Conservation (phyloP, 2,888 invertebrate genomes). For the Ashinkailepas kermadecensis region DNA sequence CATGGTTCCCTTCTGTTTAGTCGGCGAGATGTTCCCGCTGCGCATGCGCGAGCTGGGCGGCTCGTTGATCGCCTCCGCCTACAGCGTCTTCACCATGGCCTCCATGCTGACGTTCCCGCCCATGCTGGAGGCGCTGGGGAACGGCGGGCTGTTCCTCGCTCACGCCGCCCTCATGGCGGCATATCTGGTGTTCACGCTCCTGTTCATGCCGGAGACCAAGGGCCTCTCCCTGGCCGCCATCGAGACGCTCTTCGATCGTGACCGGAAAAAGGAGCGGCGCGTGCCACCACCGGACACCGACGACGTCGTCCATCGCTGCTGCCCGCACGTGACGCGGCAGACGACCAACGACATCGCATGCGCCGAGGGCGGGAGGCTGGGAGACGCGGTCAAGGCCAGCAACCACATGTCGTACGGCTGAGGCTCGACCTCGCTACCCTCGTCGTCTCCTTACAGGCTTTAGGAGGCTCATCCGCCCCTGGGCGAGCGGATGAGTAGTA, state of each 20-base stretch:
- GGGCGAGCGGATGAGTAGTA: no score
- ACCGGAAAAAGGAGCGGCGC: no score
- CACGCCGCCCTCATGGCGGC: not conserved
- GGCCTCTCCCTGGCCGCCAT: not conserved
- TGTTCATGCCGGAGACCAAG: not conserved
- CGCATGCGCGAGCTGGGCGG: slow-evolving; percentile 5
- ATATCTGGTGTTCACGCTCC: not conserved
- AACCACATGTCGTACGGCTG: no score
- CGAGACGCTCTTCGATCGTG: not conserved
- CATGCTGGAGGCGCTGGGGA: not conserved
- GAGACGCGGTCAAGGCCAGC: no score
- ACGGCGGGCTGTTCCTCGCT: not conserved
- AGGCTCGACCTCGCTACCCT: no score
- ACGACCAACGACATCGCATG: no score
- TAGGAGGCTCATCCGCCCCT: no score
- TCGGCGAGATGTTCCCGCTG: not conserved
- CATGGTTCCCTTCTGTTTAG: not conserved
- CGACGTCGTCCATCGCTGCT: no score
- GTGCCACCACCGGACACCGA: no score
- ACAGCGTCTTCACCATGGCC: not conserved
- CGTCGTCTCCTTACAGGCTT: no score
- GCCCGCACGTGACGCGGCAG: no score
- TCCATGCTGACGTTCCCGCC: not conserved
- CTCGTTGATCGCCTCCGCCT: not conserved
- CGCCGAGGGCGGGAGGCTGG: no score